phyloP scores from a whole-genome alignment of 2,797 vertebrate genomes.

The Gadopsis bispinosus region DNA sequence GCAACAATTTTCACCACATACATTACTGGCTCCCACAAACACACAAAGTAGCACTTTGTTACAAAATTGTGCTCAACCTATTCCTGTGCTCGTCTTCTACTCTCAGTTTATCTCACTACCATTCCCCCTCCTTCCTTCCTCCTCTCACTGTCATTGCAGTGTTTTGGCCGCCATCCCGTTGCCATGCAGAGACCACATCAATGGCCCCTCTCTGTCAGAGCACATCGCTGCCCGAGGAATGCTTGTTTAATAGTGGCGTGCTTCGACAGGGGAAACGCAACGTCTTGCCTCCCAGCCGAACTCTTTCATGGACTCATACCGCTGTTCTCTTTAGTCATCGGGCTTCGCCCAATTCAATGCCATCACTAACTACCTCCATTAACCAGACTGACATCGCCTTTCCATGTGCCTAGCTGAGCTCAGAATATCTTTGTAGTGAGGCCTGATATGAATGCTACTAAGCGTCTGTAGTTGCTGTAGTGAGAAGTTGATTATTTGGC shows the following conservation, averaged over 20 bases:
- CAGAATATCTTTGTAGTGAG: constrained; percentile 23
- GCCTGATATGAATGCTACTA: constrained; percentile 18
- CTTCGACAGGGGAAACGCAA: constrained; percentile 68
- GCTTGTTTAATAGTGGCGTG: constrained; percentile 76
- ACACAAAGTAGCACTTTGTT: constrained; percentile 15
- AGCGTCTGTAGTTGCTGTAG: constrained; percentile 11
- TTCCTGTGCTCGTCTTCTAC: constrained; percentile 39
- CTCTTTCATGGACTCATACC: constrained; percentile 59
- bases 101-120: constrained; percentile 45
- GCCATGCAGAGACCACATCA: constrained; percentile 79
- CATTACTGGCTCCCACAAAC: background rate
- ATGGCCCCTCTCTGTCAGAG: constrained; percentile 76
- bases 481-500: constrained; percentile 22
- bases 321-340: constrained; percentile 31
- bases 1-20: background rate
- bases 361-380: constrained; percentile 44
- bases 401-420: constrained; percentile 32
- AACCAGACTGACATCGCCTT: constrained; percentile 40
- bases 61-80: constrained; percentile 10
- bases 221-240: constrained; percentile 71
- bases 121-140: constrained; percentile 25
- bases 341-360: constrained; percentile 44
- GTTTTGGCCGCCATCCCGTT: constrained; percentile 77
- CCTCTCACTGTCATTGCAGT: constrained; percentile 68
- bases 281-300: constrained; percentile 66